Percentiles rank a stretch among this genome's conserved stretches.
Conservation (phyloP, 2,797 vertebrate genomes). For the Tadarida brasiliensis region DNA sequence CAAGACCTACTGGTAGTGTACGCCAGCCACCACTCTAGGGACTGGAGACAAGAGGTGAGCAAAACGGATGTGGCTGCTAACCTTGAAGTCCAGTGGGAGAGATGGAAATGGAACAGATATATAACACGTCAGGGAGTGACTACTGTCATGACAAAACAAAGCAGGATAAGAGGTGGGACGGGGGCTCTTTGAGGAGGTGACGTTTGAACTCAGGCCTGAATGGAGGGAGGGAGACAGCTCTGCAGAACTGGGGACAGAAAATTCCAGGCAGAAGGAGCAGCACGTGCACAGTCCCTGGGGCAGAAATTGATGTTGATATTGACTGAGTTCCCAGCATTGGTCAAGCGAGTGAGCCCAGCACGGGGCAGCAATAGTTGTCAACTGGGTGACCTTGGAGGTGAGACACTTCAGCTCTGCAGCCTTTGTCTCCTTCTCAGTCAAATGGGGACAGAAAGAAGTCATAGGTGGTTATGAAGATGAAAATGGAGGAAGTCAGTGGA, state of each 20-base stretch:
- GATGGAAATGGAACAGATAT: neutral
- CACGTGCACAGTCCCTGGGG: slow-evolving; percentile 30
- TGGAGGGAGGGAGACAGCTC: neutral
- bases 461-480: neutral
- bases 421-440: neutral
- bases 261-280: neutral
- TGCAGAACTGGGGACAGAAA: neutral
- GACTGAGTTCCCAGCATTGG: neutral
- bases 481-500: neutral
- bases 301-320: neutral
- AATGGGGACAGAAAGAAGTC: neutral
- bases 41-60: neutral
- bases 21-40: neutral
- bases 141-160: neutral
- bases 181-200: neutral
- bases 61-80: neutral
- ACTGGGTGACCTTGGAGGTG: neutral
- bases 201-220: neutral
- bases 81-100: neutral
- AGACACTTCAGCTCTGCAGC: neutral
- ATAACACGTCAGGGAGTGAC: neutral
- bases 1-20: neutral
- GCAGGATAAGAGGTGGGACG: neutral
- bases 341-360: neutral
- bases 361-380: neutral